Conservation (phyloP, 2,888 invertebrate genomes). For the Pyrgus malvae region DNA sequence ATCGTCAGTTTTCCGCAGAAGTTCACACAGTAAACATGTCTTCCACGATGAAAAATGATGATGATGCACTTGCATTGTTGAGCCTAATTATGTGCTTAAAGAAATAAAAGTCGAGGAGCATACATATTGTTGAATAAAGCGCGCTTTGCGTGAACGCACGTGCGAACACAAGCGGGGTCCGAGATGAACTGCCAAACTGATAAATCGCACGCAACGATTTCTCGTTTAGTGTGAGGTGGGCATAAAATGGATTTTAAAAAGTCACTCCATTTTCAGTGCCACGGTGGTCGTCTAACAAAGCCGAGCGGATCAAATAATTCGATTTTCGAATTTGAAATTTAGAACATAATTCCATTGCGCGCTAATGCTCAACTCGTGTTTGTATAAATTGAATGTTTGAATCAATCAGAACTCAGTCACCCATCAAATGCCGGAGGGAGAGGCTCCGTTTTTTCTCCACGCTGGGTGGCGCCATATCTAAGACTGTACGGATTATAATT, state of each 20-base stretch:
- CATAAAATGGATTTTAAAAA: background rate
- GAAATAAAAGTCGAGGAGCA: no score
- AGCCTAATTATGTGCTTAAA: no score
- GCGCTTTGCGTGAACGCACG: no score
- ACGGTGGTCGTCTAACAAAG: constrained; percentile 47
- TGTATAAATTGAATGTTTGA: constrained; percentile 62
- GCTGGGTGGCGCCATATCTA: constrained; percentile 23
- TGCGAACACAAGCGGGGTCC: no score
- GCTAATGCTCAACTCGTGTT: constrained; percentile 72
- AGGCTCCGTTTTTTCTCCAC: constrained; percentile 38
- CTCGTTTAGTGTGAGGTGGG: no score
- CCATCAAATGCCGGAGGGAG: constrained; percentile 45
- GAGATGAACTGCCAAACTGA: no score
- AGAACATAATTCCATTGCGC: constrained; percentile 65
- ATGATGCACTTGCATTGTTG: no score
- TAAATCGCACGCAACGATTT: no score
- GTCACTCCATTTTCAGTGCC: background rate
- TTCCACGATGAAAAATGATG: no score
- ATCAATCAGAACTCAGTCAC: constrained; percentile 56
- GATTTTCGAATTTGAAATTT: constrained; percentile 71
- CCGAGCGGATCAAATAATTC: constrained; percentile 51
- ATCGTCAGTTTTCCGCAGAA: no score
- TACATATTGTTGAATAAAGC: no score
- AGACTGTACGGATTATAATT: constrained; percentile 25
- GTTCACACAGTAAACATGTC: no score